Conservation (phyloP, 2,888 invertebrate species). For the Dysmachus trigonus region DNA sequence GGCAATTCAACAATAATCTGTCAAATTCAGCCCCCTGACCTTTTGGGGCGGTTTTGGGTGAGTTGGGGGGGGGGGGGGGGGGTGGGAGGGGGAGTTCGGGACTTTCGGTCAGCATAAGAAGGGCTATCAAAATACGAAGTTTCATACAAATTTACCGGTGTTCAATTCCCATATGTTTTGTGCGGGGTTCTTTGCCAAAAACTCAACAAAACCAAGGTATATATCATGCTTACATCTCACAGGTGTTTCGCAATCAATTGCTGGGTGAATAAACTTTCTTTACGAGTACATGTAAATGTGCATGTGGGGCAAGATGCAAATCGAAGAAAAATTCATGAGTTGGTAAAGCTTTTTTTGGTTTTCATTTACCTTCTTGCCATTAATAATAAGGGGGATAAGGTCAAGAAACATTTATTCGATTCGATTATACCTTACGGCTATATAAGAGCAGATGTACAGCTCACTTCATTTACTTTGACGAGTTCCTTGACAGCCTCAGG, state of each 20-base stretch:
- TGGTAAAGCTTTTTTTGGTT: not conserved
- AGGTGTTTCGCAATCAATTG: not conserved
- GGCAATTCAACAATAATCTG: too few species aligned
- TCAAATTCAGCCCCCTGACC: too few species aligned
- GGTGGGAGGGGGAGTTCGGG: too few species aligned
- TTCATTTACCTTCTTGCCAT: not conserved
- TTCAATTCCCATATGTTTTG: too few species aligned
- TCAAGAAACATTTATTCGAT: not conserved
- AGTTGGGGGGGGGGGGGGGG: too few species aligned
- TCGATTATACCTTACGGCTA: not conserved
- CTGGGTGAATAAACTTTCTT: not conserved
- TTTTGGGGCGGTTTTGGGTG: too few species aligned
- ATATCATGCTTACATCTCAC: not conserved
- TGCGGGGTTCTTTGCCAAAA: too few species aligned
- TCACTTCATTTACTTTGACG: constrained; percentile 71
- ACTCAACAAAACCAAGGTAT: not conserved
- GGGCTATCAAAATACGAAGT: too few species aligned
- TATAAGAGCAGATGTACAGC: not conserved
- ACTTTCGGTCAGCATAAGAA: too few species aligned
- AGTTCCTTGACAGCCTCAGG: constrained; percentile 86
- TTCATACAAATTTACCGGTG: too few species aligned
- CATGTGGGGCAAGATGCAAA: not conserved
- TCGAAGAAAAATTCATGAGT: not conserved
- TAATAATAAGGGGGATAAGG: not conserved
- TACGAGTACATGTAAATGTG: not conserved